Evolutionary conservation across 2,797 vertebrate species (phyloP).

Genomic region (Pteronotus mesoamericanus): DNA sequence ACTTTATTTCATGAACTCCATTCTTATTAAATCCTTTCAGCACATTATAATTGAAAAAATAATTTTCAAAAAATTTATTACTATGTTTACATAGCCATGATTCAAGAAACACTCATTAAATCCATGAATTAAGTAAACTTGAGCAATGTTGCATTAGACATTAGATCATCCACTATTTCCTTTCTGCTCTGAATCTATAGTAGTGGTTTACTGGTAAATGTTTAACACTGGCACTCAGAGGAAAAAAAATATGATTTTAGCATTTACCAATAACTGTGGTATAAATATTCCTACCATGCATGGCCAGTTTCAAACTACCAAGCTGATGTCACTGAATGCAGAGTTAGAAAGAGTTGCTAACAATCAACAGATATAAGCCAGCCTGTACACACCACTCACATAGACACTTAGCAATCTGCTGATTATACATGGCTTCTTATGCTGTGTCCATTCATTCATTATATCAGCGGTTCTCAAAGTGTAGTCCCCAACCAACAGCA

Average conservation of each 20-base stretch:
- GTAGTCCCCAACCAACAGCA: neutral
- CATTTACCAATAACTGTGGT: neutral
- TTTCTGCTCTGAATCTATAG: neutral
- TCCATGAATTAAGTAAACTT: neutral
- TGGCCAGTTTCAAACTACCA: neutral
- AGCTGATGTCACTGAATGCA: neutral
- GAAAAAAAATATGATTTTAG: neutral
- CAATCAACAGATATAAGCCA: neutral
- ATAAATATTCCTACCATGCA: neutral
- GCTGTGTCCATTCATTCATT: neutral
- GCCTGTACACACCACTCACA: neutral
- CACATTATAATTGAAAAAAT: constrained; percentile 40
- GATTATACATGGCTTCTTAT: neutral
- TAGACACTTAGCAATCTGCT: neutral
- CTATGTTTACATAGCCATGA: neutral
- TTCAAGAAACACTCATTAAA: neutral
- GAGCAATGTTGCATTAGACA: neutral
- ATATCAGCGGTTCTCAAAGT: neutral
- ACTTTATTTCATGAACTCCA: constrained; percentile 3
- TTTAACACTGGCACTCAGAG: neutral
- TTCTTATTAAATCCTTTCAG: neutral
- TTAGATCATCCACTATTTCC: neutral
- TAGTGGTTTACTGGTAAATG: neutral
- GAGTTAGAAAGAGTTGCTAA: neutral
- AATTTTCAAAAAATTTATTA: neutral